phyloP scores from a whole-genome alignment of 2,888 invertebrate genomes.

The Hermaeophaga mercurialis region DNA sequence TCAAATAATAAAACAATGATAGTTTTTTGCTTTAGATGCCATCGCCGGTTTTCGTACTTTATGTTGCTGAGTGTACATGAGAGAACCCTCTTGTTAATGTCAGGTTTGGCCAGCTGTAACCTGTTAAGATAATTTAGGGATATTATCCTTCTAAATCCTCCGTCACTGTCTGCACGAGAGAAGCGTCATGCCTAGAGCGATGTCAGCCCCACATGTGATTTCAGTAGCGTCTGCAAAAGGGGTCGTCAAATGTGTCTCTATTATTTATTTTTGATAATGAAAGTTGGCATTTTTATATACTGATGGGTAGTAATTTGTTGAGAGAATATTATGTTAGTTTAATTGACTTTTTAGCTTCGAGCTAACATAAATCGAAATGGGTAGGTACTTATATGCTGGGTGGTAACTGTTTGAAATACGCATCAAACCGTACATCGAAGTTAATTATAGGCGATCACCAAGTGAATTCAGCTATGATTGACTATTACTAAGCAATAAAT shows the following conservation, averaged over 20 bases:
- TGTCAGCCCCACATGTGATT: constrained; percentile 50
- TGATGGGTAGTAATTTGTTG: constrained; percentile 11
- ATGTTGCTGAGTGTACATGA: too few species aligned
- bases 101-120: too few species aligned
- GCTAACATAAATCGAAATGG: constrained; percentile 21
- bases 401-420: constrained; percentile 10
- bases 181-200: constrained; percentile 41
- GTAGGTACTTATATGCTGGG: constrained; percentile 5
- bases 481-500: constrained; percentile 6
- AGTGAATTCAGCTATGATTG: constrained; percentile 4
- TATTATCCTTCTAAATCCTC: too few species aligned
- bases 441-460: constrained; percentile 3
- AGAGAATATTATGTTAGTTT: constrained; percentile 17
- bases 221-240: constrained; percentile 9
- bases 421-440: background rate
- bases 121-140: too few species aligned
- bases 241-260: constrained; percentile 10
- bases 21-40: too few species aligned
- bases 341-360: constrained; percentile 22
- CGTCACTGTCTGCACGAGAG: constrained; percentile 17
- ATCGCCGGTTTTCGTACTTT: too few species aligned
- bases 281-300: constrained; percentile 14
- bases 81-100: too few species aligned
- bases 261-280: constrained; percentile 17
- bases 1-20: too few species aligned